Evolutionary conservation across 2,797 vertebrate species (phyloP), one percentile per base, ranked within the genome.

Genomic region (Danio kyathit): DNA sequence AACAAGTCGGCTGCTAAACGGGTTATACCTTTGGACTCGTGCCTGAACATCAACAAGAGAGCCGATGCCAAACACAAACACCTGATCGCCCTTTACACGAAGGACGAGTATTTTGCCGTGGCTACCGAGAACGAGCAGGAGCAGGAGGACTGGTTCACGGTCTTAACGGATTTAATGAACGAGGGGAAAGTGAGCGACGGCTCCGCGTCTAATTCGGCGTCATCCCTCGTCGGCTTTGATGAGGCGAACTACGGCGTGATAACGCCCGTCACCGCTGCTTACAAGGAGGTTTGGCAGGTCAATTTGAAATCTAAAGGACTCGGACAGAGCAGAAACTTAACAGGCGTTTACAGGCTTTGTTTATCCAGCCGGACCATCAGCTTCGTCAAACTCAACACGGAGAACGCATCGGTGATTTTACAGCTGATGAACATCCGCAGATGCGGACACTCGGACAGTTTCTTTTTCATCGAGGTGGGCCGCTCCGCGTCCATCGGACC

Each of bases 401-500:
- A 98, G 88, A 93, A 93, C 7, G 96, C 97, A 82, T 95, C 96
- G 7, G 97, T 98, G 86, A 94, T 93, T 41, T 88, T 99, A 81
- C 98, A 99, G 93, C 96, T 99, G 66, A 99, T 99, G 97, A 99
- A 97, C 79, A 98, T 99, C 73, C 94, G 98, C 81, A 95, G 98
- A 86, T 99, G 98, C 90, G 98, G 98, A 71, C 98, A 99, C 93
- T 99, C 97, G 1, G 97, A 99, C 91, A 98, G 96, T 88, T 99
- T 98, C 76, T 99, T 99, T 90, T 99, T 99, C 92, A 98, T 99
- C 17, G 98, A 99, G 90, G 97, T 99, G 69, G 98, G 98, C 59
- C 95, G 98, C 51, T 99, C 97, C 0, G 96, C 98, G 0, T 94
- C 96, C 85, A 99, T 96, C 11, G 98, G 98, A 44, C 97, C 98